These are phyloP conservation scores for Brachionus paranguensis DNA, from an alignment of 1,140 invertebrate genomes.

Conservation along the genomic window DNA sequence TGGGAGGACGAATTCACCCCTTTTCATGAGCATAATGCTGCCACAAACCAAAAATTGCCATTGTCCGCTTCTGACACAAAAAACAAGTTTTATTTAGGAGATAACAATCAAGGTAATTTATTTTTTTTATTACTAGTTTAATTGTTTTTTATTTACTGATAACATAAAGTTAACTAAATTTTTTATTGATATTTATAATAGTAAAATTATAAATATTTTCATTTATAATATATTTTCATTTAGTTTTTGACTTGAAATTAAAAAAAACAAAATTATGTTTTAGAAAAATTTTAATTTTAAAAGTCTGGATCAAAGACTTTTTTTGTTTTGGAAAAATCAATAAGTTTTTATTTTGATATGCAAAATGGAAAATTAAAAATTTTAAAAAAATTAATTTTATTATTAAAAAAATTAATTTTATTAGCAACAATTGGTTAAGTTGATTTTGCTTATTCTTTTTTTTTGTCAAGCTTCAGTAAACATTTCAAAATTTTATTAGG, in stretches of 20 bases:
- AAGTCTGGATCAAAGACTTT: neutral
- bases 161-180: neutral
- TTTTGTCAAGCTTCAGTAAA: neutral
- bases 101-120: neutral
- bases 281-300: neutral
- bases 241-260: neutral
- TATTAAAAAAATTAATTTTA: neutral
- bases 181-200: neutral
- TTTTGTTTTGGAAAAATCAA: neutral
- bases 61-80: neutral
- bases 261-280: neutral
- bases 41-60: neutral
- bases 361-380: neutral
- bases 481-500: too few species aligned
- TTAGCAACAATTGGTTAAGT: neutral
- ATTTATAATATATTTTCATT: too few species aligned
- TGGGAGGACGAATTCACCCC: constrained; percentile 35
- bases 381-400: neutral
- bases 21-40: neutral
- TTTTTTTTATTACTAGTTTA: neutral
- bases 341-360: neutral
- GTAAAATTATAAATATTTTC: too few species aligned
- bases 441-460: neutral
- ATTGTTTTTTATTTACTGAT: neutral
- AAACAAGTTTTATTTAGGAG: neutral